Percentiles rank a stretch among this genome's conserved stretches.
phyloP scores from a whole-genome alignment of 2,797 vertebrate genomes.

The Paramormyrops hopkinsi region DNA sequence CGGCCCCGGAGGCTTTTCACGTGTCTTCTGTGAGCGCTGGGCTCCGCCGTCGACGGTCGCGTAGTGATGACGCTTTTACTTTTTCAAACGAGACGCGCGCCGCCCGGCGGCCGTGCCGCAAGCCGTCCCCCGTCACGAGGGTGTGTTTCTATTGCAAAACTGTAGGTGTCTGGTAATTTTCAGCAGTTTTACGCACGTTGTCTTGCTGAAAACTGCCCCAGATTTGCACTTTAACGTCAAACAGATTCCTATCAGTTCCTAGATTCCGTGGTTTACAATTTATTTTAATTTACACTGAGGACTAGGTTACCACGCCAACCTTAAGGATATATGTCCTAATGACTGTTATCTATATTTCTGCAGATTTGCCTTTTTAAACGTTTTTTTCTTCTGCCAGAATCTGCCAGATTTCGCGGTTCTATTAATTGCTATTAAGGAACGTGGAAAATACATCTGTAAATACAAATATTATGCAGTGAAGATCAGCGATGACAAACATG shows the following conservation, averaged over 20 bases:
- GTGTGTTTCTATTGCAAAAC: conserved; percentile 60
- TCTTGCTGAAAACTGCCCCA: conserved; percentile 68
- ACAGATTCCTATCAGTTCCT: conserved; percentile 62
- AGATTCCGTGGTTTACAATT: conserved; percentile 71
- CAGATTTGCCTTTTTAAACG: conserved; percentile 61
- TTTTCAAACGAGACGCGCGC: conserved; percentile 29
- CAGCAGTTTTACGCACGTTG: conserved; percentile 48
- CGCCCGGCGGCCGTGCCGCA: conserved; percentile 41
- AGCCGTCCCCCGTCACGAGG: conserved; percentile 34
- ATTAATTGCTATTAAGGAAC: conserved; percentile 45
- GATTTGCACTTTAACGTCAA: conserved; percentile 76
- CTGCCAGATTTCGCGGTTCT: conserved; percentile 44
- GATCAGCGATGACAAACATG: background rate
- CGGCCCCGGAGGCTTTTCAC: conserved; percentile 25
- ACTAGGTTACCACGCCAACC: conserved; percentile 73
- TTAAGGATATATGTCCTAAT: conserved; percentile 70
- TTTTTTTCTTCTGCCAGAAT: conserved; percentile 36
- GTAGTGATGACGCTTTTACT: conserved; percentile 34
- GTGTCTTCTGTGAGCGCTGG: conserved; percentile 27
- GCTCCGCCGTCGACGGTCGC: conserved; percentile 29
- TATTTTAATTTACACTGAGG: conserved; percentile 61
- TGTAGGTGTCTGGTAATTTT: conserved; percentile 47
- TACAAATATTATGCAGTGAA: conserved; percentile 36
- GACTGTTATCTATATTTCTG: conserved; percentile 71
- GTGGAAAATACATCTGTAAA: conserved; percentile 53